These are phyloP conservation scores for Drosophila pachea DNA, from an alignment of 1,140 invertebrate genomes.

Conservation along the genomic window DNA sequence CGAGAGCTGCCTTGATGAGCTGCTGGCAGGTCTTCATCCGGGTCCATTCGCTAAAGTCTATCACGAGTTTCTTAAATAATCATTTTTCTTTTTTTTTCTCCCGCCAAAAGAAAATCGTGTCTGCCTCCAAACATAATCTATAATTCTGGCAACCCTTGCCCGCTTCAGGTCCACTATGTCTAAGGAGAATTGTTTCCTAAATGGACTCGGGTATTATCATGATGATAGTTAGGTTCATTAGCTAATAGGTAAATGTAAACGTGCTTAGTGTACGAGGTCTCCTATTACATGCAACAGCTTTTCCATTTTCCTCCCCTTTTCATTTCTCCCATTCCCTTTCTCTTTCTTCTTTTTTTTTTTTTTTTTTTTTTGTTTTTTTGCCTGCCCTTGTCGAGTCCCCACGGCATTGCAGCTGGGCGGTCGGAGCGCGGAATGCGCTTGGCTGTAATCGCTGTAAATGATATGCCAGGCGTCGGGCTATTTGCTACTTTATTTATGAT, in stretches of 20 bases:
- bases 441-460: slow-evolving; percentile 21
- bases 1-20: no score
- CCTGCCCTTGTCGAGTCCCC: slow-evolving; percentile 7
- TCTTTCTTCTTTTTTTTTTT: no score
- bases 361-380: no score
- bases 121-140: no score
- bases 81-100: no score
- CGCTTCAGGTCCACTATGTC: no score
- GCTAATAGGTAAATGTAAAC: slow-evolving; percentile 14
- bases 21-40: no score
- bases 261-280: neutral
- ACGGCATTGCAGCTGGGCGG: neutral
- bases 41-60: no score
- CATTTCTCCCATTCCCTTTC: neutral
- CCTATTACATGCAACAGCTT: slow-evolving; percentile 10
- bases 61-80: no score
- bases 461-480: slow-evolving; percentile 21
- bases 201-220: neutral
- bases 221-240: slow-evolving; percentile 9
- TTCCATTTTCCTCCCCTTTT: no score
- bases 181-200: neutral
- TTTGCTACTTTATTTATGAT: slow-evolving; percentile 51
- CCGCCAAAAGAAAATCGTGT: no score
- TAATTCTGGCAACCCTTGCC: no score
- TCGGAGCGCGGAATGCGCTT: slow-evolving; percentile 4